Percentiles rank a stretch among this genome's conserved stretches.
These are phyloP conservation scores for Drosophila kuntzei DNA, from an alignment of 2,888 invertebrate species.

Conservation along the genomic window DNA sequence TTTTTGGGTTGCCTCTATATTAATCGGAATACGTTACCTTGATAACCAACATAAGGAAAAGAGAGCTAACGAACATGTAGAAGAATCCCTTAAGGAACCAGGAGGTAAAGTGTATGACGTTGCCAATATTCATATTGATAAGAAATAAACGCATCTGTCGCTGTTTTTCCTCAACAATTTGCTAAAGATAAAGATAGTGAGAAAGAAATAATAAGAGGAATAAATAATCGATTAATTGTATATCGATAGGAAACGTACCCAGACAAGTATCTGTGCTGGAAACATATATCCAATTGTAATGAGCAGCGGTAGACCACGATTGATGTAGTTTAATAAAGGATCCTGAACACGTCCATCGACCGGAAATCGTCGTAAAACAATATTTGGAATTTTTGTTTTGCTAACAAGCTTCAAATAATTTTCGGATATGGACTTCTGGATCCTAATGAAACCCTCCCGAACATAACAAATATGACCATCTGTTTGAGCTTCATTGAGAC, in stretches of 20 bases:
- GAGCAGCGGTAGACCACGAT: slow-evolving; percentile 89
- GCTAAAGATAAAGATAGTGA: slow-evolving; percentile 21
- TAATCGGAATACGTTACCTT: slow-evolving; percentile 54
- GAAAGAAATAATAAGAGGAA: background rate
- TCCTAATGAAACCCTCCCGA: slow-evolving; percentile 88
- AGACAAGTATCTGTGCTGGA: slow-evolving; percentile 90
- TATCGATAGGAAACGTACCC: slow-evolving; percentile 76
- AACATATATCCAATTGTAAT: slow-evolving; percentile 92
- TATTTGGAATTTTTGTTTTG: slow-evolving; percentile 25
- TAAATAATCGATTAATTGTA: background rate
- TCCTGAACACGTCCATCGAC: slow-evolving; percentile 87
- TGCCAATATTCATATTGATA: slow-evolving; percentile 85
- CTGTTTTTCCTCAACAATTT: slow-evolving; percentile 55
- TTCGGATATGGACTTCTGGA: slow-evolving; percentile 87
- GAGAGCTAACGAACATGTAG: slow-evolving; percentile 87
- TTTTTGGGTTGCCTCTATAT: too few relatives aligned
- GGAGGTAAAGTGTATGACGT: slow-evolving; percentile 92
- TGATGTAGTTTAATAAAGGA: slow-evolving; percentile 88
- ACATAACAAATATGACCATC: slow-evolving; percentile 86
- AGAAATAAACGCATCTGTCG: slow-evolving; percentile 49
- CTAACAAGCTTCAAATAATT: slow-evolving; percentile 77
- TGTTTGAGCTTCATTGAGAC: slow-evolving; percentile 53
- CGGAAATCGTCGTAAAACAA: slow-evolving; percentile 69
- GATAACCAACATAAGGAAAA: slow-evolving; percentile 86
- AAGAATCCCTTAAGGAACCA: slow-evolving; percentile 92